phyloP scores from a whole-genome alignment of 2,888 invertebrate genomes.

The Hedychridium roseum region DNA sequence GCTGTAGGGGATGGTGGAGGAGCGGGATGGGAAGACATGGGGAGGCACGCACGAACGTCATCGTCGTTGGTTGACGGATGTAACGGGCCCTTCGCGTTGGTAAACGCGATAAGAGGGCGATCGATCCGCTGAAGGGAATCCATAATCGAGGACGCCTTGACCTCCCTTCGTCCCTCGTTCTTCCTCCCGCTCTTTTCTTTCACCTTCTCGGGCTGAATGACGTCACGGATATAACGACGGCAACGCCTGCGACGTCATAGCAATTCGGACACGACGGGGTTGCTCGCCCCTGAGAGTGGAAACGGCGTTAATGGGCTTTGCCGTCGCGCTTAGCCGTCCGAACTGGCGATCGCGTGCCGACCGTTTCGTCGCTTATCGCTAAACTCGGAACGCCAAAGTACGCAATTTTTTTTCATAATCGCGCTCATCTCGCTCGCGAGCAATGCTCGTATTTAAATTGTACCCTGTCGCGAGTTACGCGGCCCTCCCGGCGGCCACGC shows the following conservation, averaged over 20 bases:
- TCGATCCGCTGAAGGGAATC: slow-evolving; percentile 10
- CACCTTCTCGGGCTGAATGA: no score
- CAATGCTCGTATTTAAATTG: slow-evolving; percentile 19
- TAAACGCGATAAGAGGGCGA: slow-evolving; percentile 9
- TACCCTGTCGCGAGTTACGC: no score
- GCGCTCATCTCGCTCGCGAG: not conserved
- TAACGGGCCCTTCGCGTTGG: no score
- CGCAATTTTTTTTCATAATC: slow-evolving; percentile 23
- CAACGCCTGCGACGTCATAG: slow-evolving; percentile 34
- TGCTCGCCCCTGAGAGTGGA: slow-evolving; percentile 26
- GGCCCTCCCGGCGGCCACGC: no score
- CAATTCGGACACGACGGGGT: slow-evolving; percentile 13
- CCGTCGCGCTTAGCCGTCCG: slow-evolving; percentile 14
- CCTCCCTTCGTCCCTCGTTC: slow-evolving; percentile 28
- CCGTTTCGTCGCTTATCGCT: slow-evolving; percentile 35
- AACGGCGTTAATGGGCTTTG: slow-evolving; percentile 34
- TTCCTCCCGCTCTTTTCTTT: no score
- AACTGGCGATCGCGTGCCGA: slow-evolving; percentile 39
- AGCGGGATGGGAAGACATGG: no score
- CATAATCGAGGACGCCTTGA: slow-evolving; percentile 36
- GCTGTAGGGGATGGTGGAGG: no score
- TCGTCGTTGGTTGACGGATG: no score
- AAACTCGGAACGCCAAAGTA: slow-evolving; percentile 11
- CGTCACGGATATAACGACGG: slow-evolving; percentile 35
- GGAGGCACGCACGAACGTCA: no score